phyloP scores from a whole-genome alignment of 2,113 vertebrate species.

The Petrocephalus microphthalmus region DNA sequence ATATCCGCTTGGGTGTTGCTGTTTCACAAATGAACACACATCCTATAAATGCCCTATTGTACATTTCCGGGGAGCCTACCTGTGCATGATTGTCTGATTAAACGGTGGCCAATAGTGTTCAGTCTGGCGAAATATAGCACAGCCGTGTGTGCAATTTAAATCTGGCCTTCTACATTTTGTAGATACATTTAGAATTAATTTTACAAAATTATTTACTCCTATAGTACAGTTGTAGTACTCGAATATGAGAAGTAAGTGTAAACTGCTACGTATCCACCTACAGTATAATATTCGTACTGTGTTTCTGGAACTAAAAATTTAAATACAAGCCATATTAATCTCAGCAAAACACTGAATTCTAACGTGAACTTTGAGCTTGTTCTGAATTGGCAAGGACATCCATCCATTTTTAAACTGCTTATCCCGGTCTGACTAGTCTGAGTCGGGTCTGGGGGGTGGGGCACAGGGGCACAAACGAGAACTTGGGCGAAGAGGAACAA shows the following conservation, averaged over 20 bases:
- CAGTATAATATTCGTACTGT: background rate
- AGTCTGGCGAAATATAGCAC: background rate
- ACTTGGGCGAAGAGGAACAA: background rate
- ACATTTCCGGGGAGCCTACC: background rate
- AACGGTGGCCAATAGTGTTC: background rate
- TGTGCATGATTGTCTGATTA: background rate
- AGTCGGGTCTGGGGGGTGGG: background rate
- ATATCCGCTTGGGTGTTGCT: background rate
- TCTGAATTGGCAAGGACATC: background rate
- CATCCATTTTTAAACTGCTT: background rate
- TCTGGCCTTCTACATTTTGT: background rate
- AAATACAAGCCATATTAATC: background rate
- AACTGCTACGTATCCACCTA: background rate
- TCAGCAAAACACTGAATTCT: background rate
- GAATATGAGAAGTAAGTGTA: background rate
- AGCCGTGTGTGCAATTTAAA: background rate
- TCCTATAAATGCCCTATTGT: background rate
- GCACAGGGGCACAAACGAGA: background rate
- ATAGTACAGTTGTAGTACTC: background rate
- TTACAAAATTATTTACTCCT: background rate
- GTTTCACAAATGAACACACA: background rate
- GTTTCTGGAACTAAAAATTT: background rate
- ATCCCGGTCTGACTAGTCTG: background rate
- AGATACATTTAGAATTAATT: background rate
- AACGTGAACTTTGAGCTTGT: background rate